Base-by-base conservation (phyloP, 2,888 invertebrate genomes). In the Palloptera scutellata region DNA sequence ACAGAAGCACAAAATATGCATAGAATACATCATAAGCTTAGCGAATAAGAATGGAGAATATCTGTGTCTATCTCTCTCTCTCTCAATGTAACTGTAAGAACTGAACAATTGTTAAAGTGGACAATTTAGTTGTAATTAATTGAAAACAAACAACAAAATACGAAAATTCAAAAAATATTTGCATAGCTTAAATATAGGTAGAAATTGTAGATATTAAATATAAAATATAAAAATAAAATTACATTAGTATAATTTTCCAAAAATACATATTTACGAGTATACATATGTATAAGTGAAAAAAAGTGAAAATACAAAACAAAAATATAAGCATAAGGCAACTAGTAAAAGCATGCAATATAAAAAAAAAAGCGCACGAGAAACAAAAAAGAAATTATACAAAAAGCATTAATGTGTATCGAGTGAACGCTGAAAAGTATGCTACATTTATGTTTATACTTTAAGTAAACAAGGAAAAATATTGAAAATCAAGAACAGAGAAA, bases 201-300 rank as follows among this genome's bases (percentile, higher is more conserved):
- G 67, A 57, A 51, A 52, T 62, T 62, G 67, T 62, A 62, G 67
- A 67, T 61, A 61, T 54, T 10, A 54, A 51, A 54, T 41, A 17
- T 30, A 8, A 17, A 42, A 13, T 15, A 12, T 11, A 42, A n/a
- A 61, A 59, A 42, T 48, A 61, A 43, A 42, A 45, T 2, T 54
- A 43, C n/a, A 13, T n/a, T n/a, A 12, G 15, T 15, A 53, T 53
- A 48, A 19, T 20, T 57, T 20, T 19, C 10, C 12, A 57, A 40
- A 59, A 40, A 15, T 15, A 43, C 13, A n/a, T 43, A 43, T 13
- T 10, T 42, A 17, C 42, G 13, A 58, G 40, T 58, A 42, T 42
- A 13, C 41, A 61, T 53, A 67, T 48, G 51, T 53, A 20, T 43
- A 58, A 45, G 9, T 12, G 12, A 5, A 19, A 43, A 9, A 20